Base-by-base conservation (phyloP, 2,888 invertebrate species). In the Eupithecia inturbata region DNA sequence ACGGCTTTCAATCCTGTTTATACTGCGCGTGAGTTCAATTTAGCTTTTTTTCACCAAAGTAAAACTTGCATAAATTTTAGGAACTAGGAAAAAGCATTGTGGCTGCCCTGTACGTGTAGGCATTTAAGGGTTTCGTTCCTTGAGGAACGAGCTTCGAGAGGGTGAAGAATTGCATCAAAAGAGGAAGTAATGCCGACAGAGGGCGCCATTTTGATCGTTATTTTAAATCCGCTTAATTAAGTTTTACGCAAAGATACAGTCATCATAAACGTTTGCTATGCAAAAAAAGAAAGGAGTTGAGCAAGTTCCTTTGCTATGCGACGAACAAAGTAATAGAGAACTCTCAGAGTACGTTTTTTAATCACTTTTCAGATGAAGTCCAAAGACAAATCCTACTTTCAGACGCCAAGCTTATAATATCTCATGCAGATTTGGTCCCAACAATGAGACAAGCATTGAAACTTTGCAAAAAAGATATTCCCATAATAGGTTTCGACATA, bases 1-100 rank as follows among this genome's bases (percentile, higher is more conserved):
- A 96, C 97, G 0, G 96, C 97, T 0, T 91, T 97, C 10, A 97
- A 97, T 91, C 96, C 97, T 6, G 83, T 95, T 74, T 97, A 97
- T 82, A 97, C 96, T 31, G 85, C 94, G 62, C 92, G 95, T 95
- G 83, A 89, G 88, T 85, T 66, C 1, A 68, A 64, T 45, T 60
- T 57, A 57, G 22, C 57, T 57, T 53, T 22, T 26, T 22, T 57
- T 26, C 26, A 26, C 22, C 22, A 26, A 12, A 57, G 22, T 19
- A 49, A n/a, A n/a, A 49, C n/a, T 19, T 45, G 1, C 1, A 36
- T 9, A 45, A 19, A 45, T 19, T 4, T 41, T 19, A 9, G 1
- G 14, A n/a, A 1, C n/a, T 49, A 3, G 7, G 3, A 53, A 53
- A 53, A 22, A 45, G 19, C 5, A 5, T 4, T 41, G 1, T n/a